A percentile compares a stretch with the other conserved stretches of the same genome.
Conservation (phyloP, 2,888 invertebrate species). For the Heliconius ismenius region DNA sequence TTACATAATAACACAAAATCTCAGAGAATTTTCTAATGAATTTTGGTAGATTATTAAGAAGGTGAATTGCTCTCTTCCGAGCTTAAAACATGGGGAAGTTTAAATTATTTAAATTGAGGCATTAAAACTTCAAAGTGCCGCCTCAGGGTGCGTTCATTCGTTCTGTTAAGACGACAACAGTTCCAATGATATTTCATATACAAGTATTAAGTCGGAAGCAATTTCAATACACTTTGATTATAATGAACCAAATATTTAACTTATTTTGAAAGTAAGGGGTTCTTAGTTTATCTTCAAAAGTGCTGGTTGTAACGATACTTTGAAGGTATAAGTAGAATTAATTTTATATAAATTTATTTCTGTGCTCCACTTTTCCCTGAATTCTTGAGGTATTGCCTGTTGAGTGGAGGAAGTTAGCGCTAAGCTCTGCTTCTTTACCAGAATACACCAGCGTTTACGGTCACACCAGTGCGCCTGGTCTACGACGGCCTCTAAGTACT, state of each 20-base stretch:
- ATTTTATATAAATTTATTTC: no score
- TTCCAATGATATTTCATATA: constrained; percentile 20
- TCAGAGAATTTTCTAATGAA: constrained; percentile 23
- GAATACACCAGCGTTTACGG: no score
- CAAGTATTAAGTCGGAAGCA: not conserved
- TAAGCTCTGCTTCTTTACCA: no score
- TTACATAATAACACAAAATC: not conserved
- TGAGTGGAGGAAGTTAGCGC: no score
- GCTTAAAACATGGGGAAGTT: constrained; percentile 58
- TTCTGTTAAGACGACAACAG: constrained; percentile 19
- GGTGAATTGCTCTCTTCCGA: constrained; percentile 33
- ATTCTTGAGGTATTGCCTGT: no score
- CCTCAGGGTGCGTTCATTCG: constrained; percentile 47
- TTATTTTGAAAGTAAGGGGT: not conserved
- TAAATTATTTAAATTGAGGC: constrained; percentile 66
- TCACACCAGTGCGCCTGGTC: no score
- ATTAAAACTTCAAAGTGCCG: constrained; percentile 65
- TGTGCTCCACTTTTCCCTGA: no score
- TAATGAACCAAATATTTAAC: not conserved
- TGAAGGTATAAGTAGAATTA: not conserved
- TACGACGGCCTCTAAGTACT: no score
- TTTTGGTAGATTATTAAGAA: constrained; percentile 29
- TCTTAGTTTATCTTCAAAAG: not conserved
- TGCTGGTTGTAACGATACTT: not conserved
- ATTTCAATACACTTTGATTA: not conserved